Evolutionary conservation across 2,888 invertebrate species (phyloP), one percentile per base, ranked within the genome.

Genomic region (Plemyria rubiginata): DNA sequence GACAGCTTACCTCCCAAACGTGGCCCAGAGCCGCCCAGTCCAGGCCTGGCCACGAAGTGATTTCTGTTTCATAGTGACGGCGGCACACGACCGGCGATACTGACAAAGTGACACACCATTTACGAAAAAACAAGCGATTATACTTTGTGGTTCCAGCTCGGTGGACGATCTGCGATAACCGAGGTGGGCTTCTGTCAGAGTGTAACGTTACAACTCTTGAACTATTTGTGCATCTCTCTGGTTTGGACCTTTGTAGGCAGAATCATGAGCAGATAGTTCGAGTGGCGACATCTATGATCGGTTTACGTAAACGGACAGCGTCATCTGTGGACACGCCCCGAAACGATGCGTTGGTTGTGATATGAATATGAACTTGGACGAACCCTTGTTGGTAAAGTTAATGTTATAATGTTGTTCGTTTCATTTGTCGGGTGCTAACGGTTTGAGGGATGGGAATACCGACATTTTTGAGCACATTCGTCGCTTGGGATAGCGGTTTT

Each of bases 1-100:
- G 97, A 79, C 97, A 98, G 90, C 93, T 98, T 74, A 97, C 97
- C 66, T 96, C 96, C 74, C 96, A 96, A 73, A 82, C 84, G 41
- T 90, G 92, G 92, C 90, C 92, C 0, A 80, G 92, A 8, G 81
- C 91, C 46, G 83, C 90, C 9, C 84, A 86, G 65, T 58, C 89
- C 28, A 75, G 90, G 50, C 86, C 90, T 52, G 75, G 78, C 0
- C 92, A 92, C 77, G 92, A 93, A 75, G 92, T 90, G 73, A 93
- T 93, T 71, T 93, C 93, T 32, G 93, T 93, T 28, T 93, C 93
- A 75, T 93, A 93, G 92, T 85, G 85, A 65, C 78, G 76, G 80
- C 73, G 75, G 70, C 55, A 51, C 61, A 59, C 65, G 69, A 64
- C 66, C 70, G 57, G 64, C 62, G 59, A 65, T 32, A 60, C 41